Percentiles rank a stretch among this genome's conserved stretches.
These are phyloP conservation scores for Oryzias celebensis DNA, from an alignment of 2,113 vertebrate species.

Conservation along the genomic window DNA sequence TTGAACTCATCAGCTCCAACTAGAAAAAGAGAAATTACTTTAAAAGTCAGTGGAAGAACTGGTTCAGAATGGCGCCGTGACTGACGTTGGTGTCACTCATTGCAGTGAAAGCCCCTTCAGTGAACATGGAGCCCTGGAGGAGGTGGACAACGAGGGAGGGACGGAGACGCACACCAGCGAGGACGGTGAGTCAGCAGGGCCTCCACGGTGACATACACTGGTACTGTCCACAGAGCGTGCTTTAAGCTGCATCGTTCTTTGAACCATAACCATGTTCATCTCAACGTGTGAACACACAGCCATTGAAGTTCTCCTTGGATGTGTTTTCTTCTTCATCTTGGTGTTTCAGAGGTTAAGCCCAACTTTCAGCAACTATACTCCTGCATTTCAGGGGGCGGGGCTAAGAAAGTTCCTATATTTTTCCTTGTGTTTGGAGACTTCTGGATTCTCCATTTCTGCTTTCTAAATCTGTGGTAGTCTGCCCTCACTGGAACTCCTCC, in stretches of 20 bases:
- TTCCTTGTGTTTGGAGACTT: slow-evolving; percentile 12
- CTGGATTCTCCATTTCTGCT: slow-evolving; percentile 19
- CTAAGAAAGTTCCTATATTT: slow-evolving; percentile 56
- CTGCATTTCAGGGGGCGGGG: slow-evolving; percentile 20
- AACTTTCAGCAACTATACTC: slow-evolving; percentile 50
- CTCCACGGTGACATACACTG: no score
- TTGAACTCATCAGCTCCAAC: slow-evolving; percentile 8
- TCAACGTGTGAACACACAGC: no score
- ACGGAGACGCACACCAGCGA: slow-evolving; percentile 95
- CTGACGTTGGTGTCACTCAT: slow-evolving; percentile 24
- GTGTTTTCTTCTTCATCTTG: background rate
- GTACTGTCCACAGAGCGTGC: no score
- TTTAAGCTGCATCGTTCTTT: no score
- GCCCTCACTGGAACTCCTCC: slow-evolving; percentile 6
- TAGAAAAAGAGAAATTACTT: background rate
- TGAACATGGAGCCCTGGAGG: slow-evolving; percentile 91
- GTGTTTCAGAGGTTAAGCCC: slow-evolving; percentile 32
- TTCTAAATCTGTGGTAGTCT: slow-evolving; percentile 32
- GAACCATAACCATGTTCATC: no score
- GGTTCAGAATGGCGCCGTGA: background rate
- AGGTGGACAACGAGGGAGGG: slow-evolving; percentile 91
- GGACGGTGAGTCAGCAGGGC: slow-evolving; percentile 81
- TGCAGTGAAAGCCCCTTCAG: slow-evolving; percentile 95
- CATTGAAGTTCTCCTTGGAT: no score
- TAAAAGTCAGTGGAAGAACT: background rate